Percentiles rank a stretch among this genome's conserved stretches.
Evolutionary conservation across 2,113 vertebrate genomes (phyloP).

Genomic region (Pseudonaja textilis): DNA sequence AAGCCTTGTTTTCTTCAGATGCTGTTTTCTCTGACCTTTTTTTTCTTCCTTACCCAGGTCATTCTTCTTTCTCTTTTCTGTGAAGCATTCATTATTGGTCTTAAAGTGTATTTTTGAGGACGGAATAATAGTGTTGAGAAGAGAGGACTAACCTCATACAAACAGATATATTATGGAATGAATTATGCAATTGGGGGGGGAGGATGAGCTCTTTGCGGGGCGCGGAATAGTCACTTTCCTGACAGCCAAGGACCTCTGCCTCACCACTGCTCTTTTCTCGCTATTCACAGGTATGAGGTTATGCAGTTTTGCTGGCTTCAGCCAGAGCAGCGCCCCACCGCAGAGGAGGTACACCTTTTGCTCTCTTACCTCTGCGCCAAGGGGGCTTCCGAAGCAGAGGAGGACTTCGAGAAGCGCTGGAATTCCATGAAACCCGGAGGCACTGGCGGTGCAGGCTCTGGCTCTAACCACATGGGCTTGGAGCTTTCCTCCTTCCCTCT

Average conservation of each 20-base stretch:
- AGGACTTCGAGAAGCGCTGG: constrained; percentile 95
- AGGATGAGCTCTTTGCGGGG: background rate
- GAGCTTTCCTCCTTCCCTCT: constrained; percentile 89
- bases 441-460: constrained; percentile 50
- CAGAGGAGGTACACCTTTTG: constrained; percentile 92
- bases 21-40: background rate
- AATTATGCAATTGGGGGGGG: background rate
- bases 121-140: background rate
- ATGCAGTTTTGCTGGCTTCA: constrained; percentile 99
- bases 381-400: constrained; percentile 85
- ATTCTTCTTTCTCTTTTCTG: background rate
- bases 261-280: background rate
- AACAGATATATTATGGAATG: background rate
- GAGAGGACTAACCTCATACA: background rate
- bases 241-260: background rate
- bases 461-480: constrained; percentile 55
- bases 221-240: background rate
- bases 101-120: background rate
- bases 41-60: background rate
- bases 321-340: constrained; percentile 90
- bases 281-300: constrained; percentile 87
- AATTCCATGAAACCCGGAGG: constrained; percentile 85
- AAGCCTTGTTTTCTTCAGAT: background rate
- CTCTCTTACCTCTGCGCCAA: constrained; percentile 92
- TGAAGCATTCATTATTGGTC: background rate